Conservation (phyloP, 2,888 invertebrate species). For the Tetheella fluctuosa region DNA sequence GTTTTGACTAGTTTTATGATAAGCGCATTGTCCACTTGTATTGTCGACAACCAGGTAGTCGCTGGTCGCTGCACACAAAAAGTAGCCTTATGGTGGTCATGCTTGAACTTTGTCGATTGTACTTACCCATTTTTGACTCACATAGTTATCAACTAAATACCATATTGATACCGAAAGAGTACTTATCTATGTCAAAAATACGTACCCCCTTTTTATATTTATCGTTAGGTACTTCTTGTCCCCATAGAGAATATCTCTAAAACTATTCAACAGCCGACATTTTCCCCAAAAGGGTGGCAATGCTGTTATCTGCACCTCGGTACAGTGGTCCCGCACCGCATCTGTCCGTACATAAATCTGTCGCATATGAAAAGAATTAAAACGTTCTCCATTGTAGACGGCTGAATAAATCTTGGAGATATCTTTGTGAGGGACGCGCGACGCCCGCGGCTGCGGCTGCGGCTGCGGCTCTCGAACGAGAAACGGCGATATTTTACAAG, state of each 20-base stretch:
- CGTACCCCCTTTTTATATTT: background rate
- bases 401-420: conserved; percentile 81
- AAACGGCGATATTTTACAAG: conserved; percentile 87
- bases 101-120: too few relatives aligned
- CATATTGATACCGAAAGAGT: too few relatives aligned
- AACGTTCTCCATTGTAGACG: conserved; percentile 82
- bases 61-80: too few relatives aligned
- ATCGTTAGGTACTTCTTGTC: conserved; percentile 6
- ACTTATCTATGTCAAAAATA: background rate
- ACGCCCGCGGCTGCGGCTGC: conserved; percentile 56
- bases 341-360: conserved; percentile 82
- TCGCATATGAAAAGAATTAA: conserved; percentile 83
- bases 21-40: too few relatives aligned
- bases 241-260: conserved; percentile 24
- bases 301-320: conserved; percentile 51
- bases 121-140: too few relatives aligned
- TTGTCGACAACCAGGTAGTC: too few relatives aligned
- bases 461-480: conserved; percentile 54
- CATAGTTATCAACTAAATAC: too few relatives aligned
- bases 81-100: too few relatives aligned
- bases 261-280: conserved; percentile 37
- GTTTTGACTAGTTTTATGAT: too few relatives aligned
- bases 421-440: conserved; percentile 78
- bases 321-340: conserved; percentile 57
- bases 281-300: conserved; percentile 57